Conservation (phyloP, 2,888 invertebrate genomes). For the Nomada fabriciana region DNA sequence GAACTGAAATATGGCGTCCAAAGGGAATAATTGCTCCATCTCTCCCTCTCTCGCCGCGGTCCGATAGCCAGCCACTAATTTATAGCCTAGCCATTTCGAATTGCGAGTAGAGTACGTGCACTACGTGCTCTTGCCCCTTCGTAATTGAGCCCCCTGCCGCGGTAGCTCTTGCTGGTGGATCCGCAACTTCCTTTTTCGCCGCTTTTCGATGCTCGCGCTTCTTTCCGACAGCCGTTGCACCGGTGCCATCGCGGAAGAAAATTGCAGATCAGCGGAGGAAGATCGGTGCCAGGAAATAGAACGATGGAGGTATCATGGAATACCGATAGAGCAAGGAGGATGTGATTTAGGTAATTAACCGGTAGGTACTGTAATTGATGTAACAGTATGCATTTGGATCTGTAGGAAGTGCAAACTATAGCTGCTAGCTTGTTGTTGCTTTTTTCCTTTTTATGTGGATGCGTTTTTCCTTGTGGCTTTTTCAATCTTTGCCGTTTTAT, state of each 20-base stretch:
- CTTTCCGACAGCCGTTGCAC: neutral
- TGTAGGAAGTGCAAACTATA: neutral
- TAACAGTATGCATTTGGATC: neutral
- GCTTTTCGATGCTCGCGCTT: constrained; percentile 6
- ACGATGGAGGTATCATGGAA: neutral
- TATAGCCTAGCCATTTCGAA: constrained; percentile 76
- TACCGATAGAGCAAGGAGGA: neutral
- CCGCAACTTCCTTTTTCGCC: neutral
- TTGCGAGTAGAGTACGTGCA: constrained; percentile 62
- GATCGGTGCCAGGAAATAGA: constrained; percentile 6
- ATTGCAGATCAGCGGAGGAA: constrained; percentile 24
- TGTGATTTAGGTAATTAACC: constrained; percentile 21
- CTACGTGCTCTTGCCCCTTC: constrained; percentile 42
- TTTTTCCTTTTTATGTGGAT: no score
- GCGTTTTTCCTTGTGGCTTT: no score
- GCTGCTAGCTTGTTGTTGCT: neutral
- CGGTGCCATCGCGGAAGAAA: constrained; percentile 10
- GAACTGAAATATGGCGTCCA: constrained; percentile 81
- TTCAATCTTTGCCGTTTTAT: no score
- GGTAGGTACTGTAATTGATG: neutral
- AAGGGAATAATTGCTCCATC: constrained; percentile 79
- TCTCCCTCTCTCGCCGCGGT: constrained; percentile 49
- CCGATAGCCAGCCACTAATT: constrained; percentile 69
- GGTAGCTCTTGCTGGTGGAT: constrained; percentile 13
- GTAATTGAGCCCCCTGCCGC: constrained; percentile 11